A percentile compares a stretch with the other conserved stretches of the same genome.
These are phyloP conservation scores for Ptychobarbus kaznakovi DNA, from an alignment of 2,797 vertebrate species.

Conservation along the genomic window DNA sequence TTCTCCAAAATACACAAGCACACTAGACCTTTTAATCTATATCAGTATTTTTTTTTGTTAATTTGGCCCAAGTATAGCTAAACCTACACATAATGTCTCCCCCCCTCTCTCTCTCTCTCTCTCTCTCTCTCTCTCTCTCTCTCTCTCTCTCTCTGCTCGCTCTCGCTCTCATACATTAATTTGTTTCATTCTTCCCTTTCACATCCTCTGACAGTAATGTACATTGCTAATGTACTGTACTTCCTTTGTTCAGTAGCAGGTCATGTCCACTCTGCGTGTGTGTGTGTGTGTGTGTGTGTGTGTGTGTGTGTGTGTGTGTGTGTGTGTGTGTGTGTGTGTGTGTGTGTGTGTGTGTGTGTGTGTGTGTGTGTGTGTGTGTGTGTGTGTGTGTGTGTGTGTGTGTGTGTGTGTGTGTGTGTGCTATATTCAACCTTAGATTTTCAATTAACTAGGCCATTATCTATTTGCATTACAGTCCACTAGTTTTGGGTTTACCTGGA, in stretches of 20 bases:
- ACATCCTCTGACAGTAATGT: constrained; percentile 22
- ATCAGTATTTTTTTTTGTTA: not conserved
- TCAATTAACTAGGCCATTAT: constrained; percentile 21
- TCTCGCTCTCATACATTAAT: not conserved
- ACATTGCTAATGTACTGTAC: constrained; percentile 65
- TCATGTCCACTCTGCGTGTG: constrained; percentile 8
- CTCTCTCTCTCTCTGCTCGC: too few species aligned
- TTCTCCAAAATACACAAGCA: not conserved
- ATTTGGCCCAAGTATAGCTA: not conserved
- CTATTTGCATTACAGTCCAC: constrained; percentile 38
- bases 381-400: not conserved
- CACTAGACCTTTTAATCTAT: not conserved
- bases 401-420: not conserved
- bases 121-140: not conserved
- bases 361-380: not conserved
- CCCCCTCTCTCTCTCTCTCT: too few species aligned
- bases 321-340: not conserved
- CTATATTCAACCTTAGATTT: constrained; percentile 23
- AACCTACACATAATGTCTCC: not conserved
- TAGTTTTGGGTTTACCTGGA: not conserved
- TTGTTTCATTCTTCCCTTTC: not conserved
- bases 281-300: not conserved
- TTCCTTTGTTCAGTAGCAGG: constrained; percentile 54
- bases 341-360: not conserved
- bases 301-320: not conserved